Evolutionary conservation across 1,140 invertebrate genomes (phyloP).

Genomic region (Dendroctonus ponderosae): DNA sequence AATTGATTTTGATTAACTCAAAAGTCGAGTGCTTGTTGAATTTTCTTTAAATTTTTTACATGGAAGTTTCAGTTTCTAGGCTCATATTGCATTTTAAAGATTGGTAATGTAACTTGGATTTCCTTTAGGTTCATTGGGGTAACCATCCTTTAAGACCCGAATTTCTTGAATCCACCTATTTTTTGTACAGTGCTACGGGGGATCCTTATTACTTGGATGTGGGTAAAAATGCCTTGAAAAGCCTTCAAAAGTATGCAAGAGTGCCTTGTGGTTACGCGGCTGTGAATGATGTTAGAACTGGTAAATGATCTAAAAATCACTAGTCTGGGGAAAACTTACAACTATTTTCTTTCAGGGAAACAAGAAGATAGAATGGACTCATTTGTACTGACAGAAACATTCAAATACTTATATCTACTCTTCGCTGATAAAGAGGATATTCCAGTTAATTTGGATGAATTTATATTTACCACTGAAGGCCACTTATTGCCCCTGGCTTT

Average conservation of each 20-base stretch:
- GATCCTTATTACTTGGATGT: slow-evolving; percentile 96
- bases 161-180: slow-evolving; percentile 97
- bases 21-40: too few species aligned
- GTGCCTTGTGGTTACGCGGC: slow-evolving; percentile 97
- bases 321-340: slow-evolving; percentile 2
- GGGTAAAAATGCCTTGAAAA: slow-evolving; percentile 86
- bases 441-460: slow-evolving; percentile 90
- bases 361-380: slow-evolving; percentile 96
- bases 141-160: slow-evolving; percentile 96
- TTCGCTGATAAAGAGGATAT: slow-evolving; percentile 89
- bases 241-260: slow-evolving; percentile 84
- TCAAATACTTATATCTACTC: slow-evolving; percentile 95
- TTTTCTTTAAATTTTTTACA: neutral
- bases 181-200: slow-evolving; percentile 89
- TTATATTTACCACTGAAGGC: slow-evolving; percentile 96
- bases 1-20: too few species aligned
- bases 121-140: slow-evolving; percentile 82
- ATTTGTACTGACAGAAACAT: slow-evolving; percentile 95
- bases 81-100: neutral
- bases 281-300: slow-evolving; percentile 87
- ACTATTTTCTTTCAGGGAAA: slow-evolving; percentile 66
- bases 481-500: slow-evolving; percentile 90
- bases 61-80: neutral
- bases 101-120: slow-evolving; percentile 4
- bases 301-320: slow-evolving; percentile 4